Evolutionary conservation across 1,140 invertebrate genomes (phyloP).

Genomic region (Zaprionus kolodkinae): DNA sequence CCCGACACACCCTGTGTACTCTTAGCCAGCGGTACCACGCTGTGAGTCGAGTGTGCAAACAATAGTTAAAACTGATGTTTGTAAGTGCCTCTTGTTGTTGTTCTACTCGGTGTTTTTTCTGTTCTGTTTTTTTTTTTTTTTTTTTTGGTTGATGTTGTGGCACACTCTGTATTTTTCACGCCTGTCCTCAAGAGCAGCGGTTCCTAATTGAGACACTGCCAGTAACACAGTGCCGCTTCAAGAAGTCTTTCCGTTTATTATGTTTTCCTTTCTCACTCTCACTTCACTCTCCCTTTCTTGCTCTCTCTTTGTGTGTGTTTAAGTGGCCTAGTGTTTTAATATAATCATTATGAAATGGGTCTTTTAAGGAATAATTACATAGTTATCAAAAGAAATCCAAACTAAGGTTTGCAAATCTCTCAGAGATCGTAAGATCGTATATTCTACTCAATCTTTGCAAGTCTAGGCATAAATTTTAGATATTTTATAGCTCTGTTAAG

Average conservation of each 20-base stretch:
- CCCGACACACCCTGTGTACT: neutral
- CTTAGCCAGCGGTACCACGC: neutral
- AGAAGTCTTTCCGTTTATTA: slow-evolving; percentile 1
- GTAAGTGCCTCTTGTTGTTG: slow-evolving; percentile 61
- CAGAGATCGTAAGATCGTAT: neutral
- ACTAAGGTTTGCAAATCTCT: neutral
- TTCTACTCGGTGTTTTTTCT: slow-evolving; percentile 19
- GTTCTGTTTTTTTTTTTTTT: slow-evolving; percentile 29
- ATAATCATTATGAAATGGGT: slow-evolving; percentile 9
- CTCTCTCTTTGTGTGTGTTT: slow-evolving; percentile 19
- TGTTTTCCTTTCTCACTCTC: slow-evolving; percentile 13
- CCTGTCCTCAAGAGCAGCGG: slow-evolving; percentile 32
- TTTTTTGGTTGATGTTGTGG: slow-evolving; percentile 35
- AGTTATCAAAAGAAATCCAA: neutral
- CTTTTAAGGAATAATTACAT: slow-evolving; percentile 23
- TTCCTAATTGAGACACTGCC: slow-evolving; percentile 77
- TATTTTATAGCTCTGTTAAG: too few relatives aligned
- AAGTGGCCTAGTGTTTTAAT: slow-evolving; percentile 36
- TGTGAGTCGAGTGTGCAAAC: slow-evolving; percentile 70
- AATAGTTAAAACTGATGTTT: slow-evolving; percentile 83
- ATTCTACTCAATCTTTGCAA: too few relatives aligned
- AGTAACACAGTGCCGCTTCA: slow-evolving; percentile 26
- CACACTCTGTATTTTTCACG: slow-evolving; percentile 47
- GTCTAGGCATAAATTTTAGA: too few relatives aligned
- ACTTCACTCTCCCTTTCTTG: slow-evolving; percentile 13